Percentiles rank a stretch among this genome's conserved stretches.
phyloP scores from a whole-genome alignment of 2,797 vertebrate species.

The Prionace glauca region DNA sequence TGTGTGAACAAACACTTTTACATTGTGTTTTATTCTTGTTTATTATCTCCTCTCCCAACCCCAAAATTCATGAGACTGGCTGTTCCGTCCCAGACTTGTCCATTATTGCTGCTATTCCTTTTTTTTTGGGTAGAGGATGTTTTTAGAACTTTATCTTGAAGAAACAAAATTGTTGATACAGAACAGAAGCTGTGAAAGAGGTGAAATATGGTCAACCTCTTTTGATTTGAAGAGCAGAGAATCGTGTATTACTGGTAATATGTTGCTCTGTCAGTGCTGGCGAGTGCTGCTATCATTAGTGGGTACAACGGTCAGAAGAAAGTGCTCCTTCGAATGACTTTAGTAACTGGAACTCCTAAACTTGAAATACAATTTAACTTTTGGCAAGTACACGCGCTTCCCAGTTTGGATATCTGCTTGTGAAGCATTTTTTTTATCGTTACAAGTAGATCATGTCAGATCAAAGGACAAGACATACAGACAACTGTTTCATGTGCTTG shows the following conservation, averaged over 20 bases:
- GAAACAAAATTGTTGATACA: background rate
- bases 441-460: background rate
- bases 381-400: background rate
- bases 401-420: constrained; percentile 7
- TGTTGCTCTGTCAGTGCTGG: constrained; percentile 13
- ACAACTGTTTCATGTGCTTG: constrained; percentile 25
- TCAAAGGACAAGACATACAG: background rate
- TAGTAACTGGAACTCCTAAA: constrained; percentile 25
- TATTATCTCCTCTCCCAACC: constrained; percentile 12
- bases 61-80: constrained; percentile 8
- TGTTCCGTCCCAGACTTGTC: constrained; percentile 46
- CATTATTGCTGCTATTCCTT: constrained; percentile 55
- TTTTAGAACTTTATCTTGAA: constrained; percentile 18
- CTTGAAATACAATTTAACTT: background rate
- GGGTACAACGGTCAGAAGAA: constrained; percentile 25
- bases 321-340: background rate
- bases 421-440: background rate
- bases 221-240: constrained; percentile 19
- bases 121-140: constrained; percentile 42
- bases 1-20: constrained; percentile 32
- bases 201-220: constrained; percentile 1
- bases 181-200: constrained; percentile 33
- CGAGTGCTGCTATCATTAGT: background rate
- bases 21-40: constrained; percentile 26
- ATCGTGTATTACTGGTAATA: background rate